A percentile compares a stretch with the other conserved stretches of the same genome.
phyloP scores from a whole-genome alignment of 1,140 invertebrate species.

The Nephila pilipes region DNA sequence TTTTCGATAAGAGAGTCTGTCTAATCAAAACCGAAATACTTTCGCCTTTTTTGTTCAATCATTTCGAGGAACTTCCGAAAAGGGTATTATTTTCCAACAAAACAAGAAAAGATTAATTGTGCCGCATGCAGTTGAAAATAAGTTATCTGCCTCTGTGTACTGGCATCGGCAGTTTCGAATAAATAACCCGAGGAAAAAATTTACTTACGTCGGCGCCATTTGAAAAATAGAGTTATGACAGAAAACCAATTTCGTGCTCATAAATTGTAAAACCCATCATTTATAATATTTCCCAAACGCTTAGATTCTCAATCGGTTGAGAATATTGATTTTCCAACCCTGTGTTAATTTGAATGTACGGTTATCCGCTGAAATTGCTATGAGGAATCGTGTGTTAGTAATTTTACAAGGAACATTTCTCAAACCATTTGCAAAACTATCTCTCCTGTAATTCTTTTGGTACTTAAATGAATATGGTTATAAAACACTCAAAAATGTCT shows the following conservation, averaged over 20 bases:
- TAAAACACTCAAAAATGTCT: no score
- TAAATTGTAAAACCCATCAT: constrained; percentile 42
- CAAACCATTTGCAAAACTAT: no score
- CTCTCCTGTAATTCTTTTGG: no score
- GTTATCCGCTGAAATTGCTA: no score
- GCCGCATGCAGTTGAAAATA: constrained; percentile 15
- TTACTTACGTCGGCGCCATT: constrained; percentile 35
- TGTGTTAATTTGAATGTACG: constrained; percentile 28
- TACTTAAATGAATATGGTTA: no score
- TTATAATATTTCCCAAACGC: constrained; percentile 33
- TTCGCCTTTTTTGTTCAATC: background rate
- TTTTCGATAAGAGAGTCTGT: background rate
- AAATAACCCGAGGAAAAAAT: constrained; percentile 38
- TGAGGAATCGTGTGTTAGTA: no score
- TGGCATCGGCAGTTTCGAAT: constrained; percentile 42
- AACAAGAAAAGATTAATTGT: constrained; percentile 42
- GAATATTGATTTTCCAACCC: background rate
- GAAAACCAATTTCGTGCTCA: constrained; percentile 55
- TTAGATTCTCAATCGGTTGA: constrained; percentile 17
- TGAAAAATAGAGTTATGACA: constrained; percentile 66
- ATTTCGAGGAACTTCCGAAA: background rate
- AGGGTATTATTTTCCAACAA: constrained; percentile 22
- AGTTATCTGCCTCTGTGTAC: background rate
- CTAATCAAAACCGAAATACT: background rate
- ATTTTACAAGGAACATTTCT: no score